Base-by-base conservation (phyloP, 2,797 vertebrate species). In the Bufotes viridis region DNA sequence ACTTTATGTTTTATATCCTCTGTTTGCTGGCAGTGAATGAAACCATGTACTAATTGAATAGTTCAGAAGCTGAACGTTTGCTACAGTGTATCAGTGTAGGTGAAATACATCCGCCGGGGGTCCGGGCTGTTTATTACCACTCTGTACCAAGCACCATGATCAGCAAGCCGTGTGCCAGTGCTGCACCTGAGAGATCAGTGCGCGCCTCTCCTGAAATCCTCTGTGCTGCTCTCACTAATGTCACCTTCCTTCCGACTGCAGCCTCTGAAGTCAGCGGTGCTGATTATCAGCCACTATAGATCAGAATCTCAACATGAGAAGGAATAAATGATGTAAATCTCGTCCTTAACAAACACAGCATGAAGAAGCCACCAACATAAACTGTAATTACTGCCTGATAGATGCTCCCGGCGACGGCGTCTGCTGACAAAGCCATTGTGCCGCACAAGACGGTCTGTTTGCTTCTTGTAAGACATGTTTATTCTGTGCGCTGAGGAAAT, bases 301-400 rank as follows among this genome's bases (percentile, higher is more conserved):
- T 75, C 72, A 75, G 9, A 51, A 74, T 22, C 34, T 49, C 72
- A 53, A 17, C 65, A 90, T 2, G 26, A 75, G 88, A 88, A 74
- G 1, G 53, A 90, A 86, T 85, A 78, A 87, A 90, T 81, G 13
- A 91, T 57, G n/a, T 69, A 29, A 91, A 91, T 86, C 0, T 55
- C 84, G 9, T 84, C 87, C 90, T 55, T n/a, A 87, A 88, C 90
- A 91, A 82, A 80, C 53, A 61, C 13, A 78, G 84, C 70, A 86
- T 69, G 84, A 86, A 88, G 49, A 55, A 13, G 42, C 17, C 1
- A 1, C 12, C 42, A 18, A 86, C 78, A 75, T 82, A 90, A 90
- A 82, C 8, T 20, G 81, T 82, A 87, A 82, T 10, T 83, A 53
- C 69, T 90, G 88, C 20, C 84, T 42, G 0, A 55, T 51, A n/a